Conservation (phyloP, 1,140 invertebrate species). For the Pachypsylla venusta region DNA sequence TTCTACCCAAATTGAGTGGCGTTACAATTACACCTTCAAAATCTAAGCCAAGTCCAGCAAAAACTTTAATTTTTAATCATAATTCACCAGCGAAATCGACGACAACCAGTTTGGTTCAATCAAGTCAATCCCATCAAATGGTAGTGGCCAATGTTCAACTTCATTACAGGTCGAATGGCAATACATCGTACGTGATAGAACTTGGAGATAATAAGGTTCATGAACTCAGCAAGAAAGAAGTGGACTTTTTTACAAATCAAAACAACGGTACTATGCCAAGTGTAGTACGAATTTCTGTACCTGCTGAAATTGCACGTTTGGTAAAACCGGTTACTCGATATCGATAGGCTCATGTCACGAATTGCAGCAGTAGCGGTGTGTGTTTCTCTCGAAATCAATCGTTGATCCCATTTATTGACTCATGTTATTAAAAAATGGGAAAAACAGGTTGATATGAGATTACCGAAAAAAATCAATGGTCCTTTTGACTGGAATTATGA, state of each 20-base stretch:
- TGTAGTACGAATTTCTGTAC: neutral
- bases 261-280: neutral
- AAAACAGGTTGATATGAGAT: too few relatives aligned
- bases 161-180: neutral
- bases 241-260: neutral
- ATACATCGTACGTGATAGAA: neutral
- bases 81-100: neutral
- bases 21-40: neutral
- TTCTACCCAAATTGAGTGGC: neutral
- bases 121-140: neutral
- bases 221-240: neutral
- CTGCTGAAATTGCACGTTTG: neutral
- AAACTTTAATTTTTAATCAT: neutral
- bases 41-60: neutral
- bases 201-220: neutral
- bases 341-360: too few relatives aligned
- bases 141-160: neutral
- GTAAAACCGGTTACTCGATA: too few relatives aligned
- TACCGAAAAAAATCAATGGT: too few relatives aligned
- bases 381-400: too few relatives aligned
- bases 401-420: too few relatives aligned
- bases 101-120: neutral
- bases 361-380: too few relatives aligned
- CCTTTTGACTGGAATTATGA: too few relatives aligned
- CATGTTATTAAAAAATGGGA: too few relatives aligned